Percentiles rank a stretch among this genome's conserved stretches.
Conservation (phyloP, 1,140 invertebrate species). For the Eufriesea mexicana region DNA sequence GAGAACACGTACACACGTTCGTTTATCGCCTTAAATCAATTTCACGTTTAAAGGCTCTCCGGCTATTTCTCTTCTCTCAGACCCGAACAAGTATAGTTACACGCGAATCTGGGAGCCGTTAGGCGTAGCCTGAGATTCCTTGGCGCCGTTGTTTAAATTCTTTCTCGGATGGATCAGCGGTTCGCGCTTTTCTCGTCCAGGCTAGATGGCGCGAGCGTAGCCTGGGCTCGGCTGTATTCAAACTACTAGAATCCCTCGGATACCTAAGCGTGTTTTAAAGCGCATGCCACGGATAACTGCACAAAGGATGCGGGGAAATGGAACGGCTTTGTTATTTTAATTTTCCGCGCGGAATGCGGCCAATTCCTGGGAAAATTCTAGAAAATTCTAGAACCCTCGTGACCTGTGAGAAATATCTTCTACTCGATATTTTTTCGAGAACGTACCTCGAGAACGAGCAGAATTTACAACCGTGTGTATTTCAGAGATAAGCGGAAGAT, state of each 20-base stretch:
- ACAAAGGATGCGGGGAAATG: slow-evolving; percentile 2
- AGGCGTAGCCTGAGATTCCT: background rate
- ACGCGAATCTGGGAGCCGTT: slow-evolving; percentile 1
- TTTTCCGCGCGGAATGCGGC: background rate
- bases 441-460: too few relatives aligned
- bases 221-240: background rate
- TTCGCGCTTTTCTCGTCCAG: slow-evolving; percentile 16
- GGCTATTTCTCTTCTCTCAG: background rate
- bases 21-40: too few relatives aligned
- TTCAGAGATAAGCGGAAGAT: too few relatives aligned
- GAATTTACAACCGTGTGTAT: too few relatives aligned
- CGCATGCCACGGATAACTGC: slow-evolving; percentile 26
- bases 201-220: background rate
- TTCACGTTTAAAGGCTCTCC: too few relatives aligned
- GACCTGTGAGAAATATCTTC: background rate
- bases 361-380: background rate
- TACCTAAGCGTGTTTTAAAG: slow-evolving; percentile 34
- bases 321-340: slow-evolving; percentile 35
- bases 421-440: background rate
- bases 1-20: too few relatives aligned
- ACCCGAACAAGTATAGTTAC: background rate
- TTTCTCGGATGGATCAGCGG: slow-evolving; percentile 13
- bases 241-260: slow-evolving; percentile 22
- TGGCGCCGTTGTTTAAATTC: slow-evolving; percentile 13
- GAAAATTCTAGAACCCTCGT: background rate